Base-by-base conservation (phyloP, 2,797 vertebrate species). In the Leontocebus nigricollis region DNA sequence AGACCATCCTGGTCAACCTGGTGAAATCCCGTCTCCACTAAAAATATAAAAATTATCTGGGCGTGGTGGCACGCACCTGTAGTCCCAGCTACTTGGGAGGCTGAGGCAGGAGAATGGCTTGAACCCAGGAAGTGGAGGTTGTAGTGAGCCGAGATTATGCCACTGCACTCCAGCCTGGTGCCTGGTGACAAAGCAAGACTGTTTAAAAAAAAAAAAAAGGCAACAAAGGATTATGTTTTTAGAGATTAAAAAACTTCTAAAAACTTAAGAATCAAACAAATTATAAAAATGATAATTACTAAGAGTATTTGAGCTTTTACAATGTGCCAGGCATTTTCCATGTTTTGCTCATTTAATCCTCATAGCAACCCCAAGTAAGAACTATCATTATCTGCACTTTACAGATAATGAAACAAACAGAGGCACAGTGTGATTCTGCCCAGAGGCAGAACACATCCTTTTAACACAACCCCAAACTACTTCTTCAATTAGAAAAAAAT, bases 401-500 rank as follows among this genome's bases (percentile, higher is more conserved):
- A 36, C 4, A 84, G 72, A 36, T 44, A 44, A 81, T 72, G 15
- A 75, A 73, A 82, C 59, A 75, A 73, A 82, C 59, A 24, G 64
- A 88, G 72, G 36, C 10, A 39, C 39, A 39, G 24, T 76, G 5
- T 48, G 57, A 70, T 76, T 82, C 61, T 48, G 20, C 39, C 27
- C 41, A 50, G 22, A 50, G 22, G 36, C 76, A 76, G 39, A 91
- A 20, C 5, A 46, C 36, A 46, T 33, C 7, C 27, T 67, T 33
- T 81, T 59, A 50, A 61, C 50, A 70, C 67, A 84, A 70, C 17
- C 44, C n/a, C 1, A n/a, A 84, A 20, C 19, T 61, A 14, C n/a
- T 61, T 50, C 46, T 93, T 70, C 72, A 72, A 13, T 88, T 76
- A 88, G 50, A 84, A 83, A 85, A 57, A 26, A 61, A 41, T 84